Conservation (phyloP, 2,797 vertebrate species). For the Hyperoplus immaculatus region DNA sequence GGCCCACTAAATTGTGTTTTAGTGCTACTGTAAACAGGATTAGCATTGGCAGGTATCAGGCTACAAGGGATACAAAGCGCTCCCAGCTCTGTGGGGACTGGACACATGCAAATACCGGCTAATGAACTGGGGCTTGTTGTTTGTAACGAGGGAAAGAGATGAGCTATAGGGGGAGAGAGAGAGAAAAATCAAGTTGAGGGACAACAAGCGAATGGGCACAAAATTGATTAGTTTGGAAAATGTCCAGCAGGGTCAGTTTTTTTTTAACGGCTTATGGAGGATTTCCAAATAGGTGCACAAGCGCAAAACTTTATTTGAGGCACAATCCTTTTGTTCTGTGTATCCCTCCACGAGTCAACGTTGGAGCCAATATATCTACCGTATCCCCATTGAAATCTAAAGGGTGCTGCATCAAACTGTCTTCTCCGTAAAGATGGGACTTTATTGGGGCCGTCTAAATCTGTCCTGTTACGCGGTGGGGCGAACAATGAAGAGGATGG, state of each 20-base stretch:
- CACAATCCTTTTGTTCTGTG: constrained; percentile 62
- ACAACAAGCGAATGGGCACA: constrained; percentile 32
- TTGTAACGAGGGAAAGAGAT: constrained; percentile 61
- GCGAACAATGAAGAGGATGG: constrained; percentile 72
- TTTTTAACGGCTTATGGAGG: constrained; percentile 64
- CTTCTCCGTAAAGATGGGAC: constrained; percentile 68
- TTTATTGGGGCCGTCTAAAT: constrained; percentile 81
- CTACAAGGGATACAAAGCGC: constrained; percentile 73
- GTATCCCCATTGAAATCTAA: constrained; percentile 67
- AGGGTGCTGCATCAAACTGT: constrained; percentile 79
- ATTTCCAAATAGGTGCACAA: constrained; percentile 40
- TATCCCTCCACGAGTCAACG: constrained; percentile 29
- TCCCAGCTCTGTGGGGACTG: constrained; percentile 51
- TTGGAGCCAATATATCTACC: constrained; percentile 48
- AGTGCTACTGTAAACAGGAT: constrained; percentile 82
- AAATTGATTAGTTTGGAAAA: constrained; percentile 78
- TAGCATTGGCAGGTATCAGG: constrained; percentile 81
- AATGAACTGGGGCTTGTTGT: constrained; percentile 76
- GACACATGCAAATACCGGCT: constrained; percentile 78
- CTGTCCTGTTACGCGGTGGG: constrained; percentile 70
- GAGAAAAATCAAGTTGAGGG: constrained; percentile 35
- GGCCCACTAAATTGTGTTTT: constrained; percentile 76
- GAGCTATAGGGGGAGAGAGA: constrained; percentile 6
- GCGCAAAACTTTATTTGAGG: constrained; percentile 21
- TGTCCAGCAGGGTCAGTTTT: constrained; percentile 68